A percentile compares a stretch with the other conserved stretches of the same genome.
Evolutionary conservation across 1,140 invertebrate genomes (phyloP).

Genomic region (Harpegnathos saltator): DNA sequence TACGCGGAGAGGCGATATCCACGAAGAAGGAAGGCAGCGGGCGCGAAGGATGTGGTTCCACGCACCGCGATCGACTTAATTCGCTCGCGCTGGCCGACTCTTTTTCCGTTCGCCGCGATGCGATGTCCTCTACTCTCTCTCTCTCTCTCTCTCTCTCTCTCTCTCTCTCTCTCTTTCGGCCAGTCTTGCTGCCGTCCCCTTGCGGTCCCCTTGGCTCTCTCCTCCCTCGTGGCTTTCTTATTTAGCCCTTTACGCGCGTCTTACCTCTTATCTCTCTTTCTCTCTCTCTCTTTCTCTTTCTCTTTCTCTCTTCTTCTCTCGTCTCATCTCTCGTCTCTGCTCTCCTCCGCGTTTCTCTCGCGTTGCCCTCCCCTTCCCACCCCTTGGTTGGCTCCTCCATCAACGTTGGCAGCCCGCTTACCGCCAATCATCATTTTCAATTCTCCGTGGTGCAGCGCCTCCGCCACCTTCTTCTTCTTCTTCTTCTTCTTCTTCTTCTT

Average conservation of each 20-base stretch:
- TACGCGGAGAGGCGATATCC: constrained; percentile 82
- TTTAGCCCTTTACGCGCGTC: constrained; percentile 64
- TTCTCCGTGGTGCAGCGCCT: constrained; percentile 81
- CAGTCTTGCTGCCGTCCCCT: background rate
- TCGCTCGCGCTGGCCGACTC: constrained; percentile 81
- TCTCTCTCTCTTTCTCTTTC: background rate
- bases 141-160: too few species aligned
- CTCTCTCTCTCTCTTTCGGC: too few species aligned
- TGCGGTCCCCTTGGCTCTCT: constrained; percentile 54
- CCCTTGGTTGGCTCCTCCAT: constrained; percentile 54
- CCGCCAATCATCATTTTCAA: constrained; percentile 84
- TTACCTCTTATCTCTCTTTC: constrained; percentile 12
- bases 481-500: constrained; percentile 14
- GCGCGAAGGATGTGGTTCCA: constrained; percentile 85
- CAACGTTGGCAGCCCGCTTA: constrained; percentile 76
- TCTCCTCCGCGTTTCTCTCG: background rate
- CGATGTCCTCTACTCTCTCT: constrained; percentile 74
- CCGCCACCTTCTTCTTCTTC: constrained; percentile 70
- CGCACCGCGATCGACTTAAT: constrained; percentile 85
- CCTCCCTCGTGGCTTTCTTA: constrained; percentile 71
- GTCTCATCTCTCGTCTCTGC: too few species aligned
- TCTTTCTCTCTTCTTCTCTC: too few species aligned
- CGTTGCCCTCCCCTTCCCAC: constrained; percentile 4
- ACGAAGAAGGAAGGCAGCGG: constrained; percentile 77
- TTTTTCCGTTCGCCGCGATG: constrained; percentile 76